phyloP scores from a whole-genome alignment of 2,888 invertebrate genomes.

The Anagyrus pseudococci region DNA sequence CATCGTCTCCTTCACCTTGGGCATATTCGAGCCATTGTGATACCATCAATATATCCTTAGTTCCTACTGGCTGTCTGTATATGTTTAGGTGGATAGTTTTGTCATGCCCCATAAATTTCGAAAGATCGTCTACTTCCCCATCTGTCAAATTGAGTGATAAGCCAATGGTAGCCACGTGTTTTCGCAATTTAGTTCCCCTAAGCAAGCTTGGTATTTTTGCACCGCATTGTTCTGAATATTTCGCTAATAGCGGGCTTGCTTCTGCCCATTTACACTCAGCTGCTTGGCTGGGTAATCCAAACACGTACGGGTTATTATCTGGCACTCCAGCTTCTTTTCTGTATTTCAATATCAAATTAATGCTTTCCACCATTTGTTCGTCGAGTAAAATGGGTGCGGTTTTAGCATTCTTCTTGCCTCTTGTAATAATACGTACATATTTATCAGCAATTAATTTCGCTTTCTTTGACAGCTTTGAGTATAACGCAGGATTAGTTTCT shows the following conservation, averaged over 20 bases:
- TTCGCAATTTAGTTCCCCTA: slow-evolving; percentile 8
- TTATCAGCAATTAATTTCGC: not conserved
- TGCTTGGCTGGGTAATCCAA: not conserved
- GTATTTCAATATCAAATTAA: slow-evolving; percentile 3
- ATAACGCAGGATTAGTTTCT: not conserved
- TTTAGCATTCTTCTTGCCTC: slow-evolving; percentile 21
- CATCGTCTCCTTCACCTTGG: not conserved
- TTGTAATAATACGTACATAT: not conserved
- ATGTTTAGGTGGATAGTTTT: slow-evolving; percentile 15
- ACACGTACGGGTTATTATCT: slow-evolving; percentile 10
- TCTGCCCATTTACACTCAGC: not conserved
- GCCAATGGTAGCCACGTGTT: slow-evolving; percentile 28
- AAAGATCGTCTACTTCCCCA: not conserved
- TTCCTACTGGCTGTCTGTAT: slow-evolving; percentile 8
- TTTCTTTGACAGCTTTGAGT: not conserved
- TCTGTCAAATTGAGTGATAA: slow-evolving; percentile 2
- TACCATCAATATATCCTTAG: slow-evolving; percentile 20
- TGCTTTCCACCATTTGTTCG: not conserved
- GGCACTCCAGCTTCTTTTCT: not conserved
- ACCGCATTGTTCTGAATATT: slow-evolving; percentile 2
- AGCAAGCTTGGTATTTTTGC: not conserved
- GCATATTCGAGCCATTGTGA: slow-evolving; percentile 17
- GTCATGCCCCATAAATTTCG: slow-evolving; percentile 28
- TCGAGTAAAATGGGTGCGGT: slow-evolving; percentile 8
- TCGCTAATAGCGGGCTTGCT: not conserved